Evolutionary conservation across 23 tunicate genomes (phyloP).

Genomic region (Ascidia mentula): DNA sequence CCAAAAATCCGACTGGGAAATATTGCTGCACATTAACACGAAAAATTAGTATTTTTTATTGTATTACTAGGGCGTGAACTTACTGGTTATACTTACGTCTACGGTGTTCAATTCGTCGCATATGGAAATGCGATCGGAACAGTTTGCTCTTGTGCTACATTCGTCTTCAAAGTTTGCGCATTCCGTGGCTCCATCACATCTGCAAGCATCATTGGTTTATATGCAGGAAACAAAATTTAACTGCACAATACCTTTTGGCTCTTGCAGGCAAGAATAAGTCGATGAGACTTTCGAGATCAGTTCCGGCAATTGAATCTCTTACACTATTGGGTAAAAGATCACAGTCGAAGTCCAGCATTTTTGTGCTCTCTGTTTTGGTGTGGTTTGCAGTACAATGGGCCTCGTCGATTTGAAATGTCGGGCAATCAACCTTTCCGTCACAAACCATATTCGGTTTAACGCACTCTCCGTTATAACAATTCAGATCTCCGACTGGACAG

Average conservation of each 20-base stretch:
- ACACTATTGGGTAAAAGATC: not conserved
- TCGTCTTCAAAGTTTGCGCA: conserved; percentile 5
- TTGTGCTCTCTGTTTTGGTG: not conserved
- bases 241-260: not conserved
- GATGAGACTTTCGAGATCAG: not conserved
- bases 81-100: too few species aligned
- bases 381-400: not conserved
- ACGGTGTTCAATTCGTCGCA: too few species aligned
- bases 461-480: not conserved
- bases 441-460: not conserved
- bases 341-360: not conserved
- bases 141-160: conserved; percentile 19
- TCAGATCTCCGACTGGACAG: not conserved
- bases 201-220: too few species aligned
- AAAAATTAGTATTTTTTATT: too few species aligned
- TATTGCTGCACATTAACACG: too few species aligned
- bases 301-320: not conserved
- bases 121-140: not conserved
- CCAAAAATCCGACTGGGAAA: not conserved
- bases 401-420: not conserved
- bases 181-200: conserved; percentile 5
- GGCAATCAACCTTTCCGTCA: not conserved
- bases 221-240: too few species aligned
- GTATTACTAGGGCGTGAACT: too few species aligned
- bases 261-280: not conserved